A percentile compares a stretch with the other conserved stretches of the same genome.
Evolutionary conservation across 2,888 invertebrate genomes (phyloP).

Genomic region (Erebia ligea): DNA sequence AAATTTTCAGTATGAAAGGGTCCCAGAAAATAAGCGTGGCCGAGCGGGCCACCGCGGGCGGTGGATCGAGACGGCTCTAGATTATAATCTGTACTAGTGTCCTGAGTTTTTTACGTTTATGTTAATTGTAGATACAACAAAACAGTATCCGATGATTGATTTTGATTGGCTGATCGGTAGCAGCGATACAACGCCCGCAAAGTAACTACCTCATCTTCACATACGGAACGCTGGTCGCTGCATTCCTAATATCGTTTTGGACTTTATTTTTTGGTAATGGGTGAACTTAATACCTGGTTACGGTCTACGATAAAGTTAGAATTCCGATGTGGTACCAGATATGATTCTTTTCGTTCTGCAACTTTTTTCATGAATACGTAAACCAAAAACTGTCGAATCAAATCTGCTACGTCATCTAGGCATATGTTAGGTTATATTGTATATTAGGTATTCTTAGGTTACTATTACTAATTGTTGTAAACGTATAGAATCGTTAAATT

Average conservation of each 20-base stretch:
- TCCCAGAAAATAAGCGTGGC: conserved; percentile 23
- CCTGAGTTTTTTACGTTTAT: conserved; percentile 66
- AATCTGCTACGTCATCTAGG: conserved; percentile 26
- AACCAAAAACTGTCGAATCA: conserved; percentile 22
- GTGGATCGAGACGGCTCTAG: conserved; percentile 20
- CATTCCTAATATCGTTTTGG: conserved; percentile 52
- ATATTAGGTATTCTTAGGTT: conserved; percentile 4
- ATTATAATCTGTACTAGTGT: conserved; percentile 35
- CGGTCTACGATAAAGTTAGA: conserved; percentile 48
- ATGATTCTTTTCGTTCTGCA: conserved; percentile 9
- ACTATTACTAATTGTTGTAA: conserved; percentile 22
- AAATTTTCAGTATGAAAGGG: conserved; percentile 29
- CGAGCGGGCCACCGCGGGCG: conserved; percentile 1
- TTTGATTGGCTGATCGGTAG: conserved; percentile 82
- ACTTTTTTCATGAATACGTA: not conserved
- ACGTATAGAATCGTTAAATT: conserved; percentile 25
- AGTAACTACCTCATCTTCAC: conserved; percentile 64
- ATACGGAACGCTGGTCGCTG: conserved; percentile 49
- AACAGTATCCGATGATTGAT: conserved; percentile 83
- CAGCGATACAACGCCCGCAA: conserved; percentile 70
- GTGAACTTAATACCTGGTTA: conserved; percentile 49
- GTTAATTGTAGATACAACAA: conserved; percentile 82
- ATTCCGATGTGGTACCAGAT: conserved; percentile 29
- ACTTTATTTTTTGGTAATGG: conserved; percentile 59
- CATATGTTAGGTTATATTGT: conserved; percentile 23